Conservation (phyloP, 2,797 vertebrate species). For the Hypotaenidia okinawae region DNA sequence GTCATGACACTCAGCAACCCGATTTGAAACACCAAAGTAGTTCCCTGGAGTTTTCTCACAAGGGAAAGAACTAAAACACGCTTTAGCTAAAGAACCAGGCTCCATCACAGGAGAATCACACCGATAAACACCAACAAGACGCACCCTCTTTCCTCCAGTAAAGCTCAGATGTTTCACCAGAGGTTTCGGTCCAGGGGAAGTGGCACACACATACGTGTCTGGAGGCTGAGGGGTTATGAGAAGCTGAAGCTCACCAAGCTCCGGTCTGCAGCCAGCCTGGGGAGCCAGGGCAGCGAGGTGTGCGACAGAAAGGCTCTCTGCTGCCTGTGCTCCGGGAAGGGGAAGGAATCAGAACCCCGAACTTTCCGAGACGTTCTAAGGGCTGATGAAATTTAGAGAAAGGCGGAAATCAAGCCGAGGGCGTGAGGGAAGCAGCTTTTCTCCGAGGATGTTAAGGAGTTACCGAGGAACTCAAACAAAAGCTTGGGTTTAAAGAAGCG, state of each 20-base stretch:
- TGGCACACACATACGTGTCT: rapidly evolving
- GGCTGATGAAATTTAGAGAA: not conserved
- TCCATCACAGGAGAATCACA: no score
- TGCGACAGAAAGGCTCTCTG: not conserved
- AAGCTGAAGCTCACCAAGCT: not conserved
- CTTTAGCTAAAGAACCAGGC: not conserved
- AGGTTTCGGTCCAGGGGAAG: no score
- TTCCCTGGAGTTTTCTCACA: not conserved
- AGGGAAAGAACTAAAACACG: not conserved
- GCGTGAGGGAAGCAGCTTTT: rapidly evolving
- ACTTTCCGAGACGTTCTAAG: rapidly evolving
- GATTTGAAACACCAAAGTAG: not conserved
- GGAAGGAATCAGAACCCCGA: not conserved
- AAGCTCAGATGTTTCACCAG: not conserved
- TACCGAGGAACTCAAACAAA: not conserved
- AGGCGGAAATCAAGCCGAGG: rapidly evolving
- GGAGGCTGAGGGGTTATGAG: not conserved
- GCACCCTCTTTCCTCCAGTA: not conserved
- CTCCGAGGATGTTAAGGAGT: not conserved
- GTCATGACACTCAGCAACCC: not conserved
- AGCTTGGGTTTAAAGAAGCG: not conserved
- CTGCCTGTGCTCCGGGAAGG: not conserved
- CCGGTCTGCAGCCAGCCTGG: not conserved
- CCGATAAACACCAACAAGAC: not conserved
- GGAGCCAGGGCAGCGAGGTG: not conserved